Evolutionary conservation across 2,797 vertebrate species (phyloP).

Genomic region (Takifugu rubripes): DNA sequence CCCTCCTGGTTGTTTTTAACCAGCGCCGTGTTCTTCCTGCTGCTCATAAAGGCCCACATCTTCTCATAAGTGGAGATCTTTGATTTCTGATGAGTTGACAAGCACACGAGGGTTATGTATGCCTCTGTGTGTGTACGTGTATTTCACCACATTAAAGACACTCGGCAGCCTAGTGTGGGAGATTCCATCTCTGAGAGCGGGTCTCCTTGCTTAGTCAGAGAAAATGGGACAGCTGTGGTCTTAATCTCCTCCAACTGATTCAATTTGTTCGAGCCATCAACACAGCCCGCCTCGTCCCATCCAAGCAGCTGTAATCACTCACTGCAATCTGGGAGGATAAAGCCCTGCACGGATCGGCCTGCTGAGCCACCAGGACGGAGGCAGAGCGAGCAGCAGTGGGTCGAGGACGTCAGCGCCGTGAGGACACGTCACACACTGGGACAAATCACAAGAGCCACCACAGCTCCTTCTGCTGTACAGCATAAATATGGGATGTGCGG

Average conservation of each 20-base stretch:
- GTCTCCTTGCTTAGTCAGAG: constrained; percentile 45
- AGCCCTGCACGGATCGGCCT: constrained; percentile 56
- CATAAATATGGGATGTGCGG: no score
- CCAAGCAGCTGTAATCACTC: constrained; percentile 70
- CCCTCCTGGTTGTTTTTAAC: constrained; percentile 92
- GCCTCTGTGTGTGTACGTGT: background rate
- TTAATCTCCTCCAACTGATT: constrained; percentile 78
- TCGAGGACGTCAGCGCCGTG: constrained; percentile 21
- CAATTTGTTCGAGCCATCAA: constrained; percentile 72
- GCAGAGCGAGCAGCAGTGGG: constrained; percentile 27
- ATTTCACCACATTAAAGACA: constrained; percentile 8
- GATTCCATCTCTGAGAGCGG: constrained; percentile 4
- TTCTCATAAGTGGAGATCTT: constrained; percentile 98
- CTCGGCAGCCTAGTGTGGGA: no score
- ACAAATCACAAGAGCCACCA: background rate
- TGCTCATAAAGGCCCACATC: constrained; percentile 99
- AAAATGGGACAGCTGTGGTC: constrained; percentile 73
- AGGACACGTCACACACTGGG: constrained; percentile 15
- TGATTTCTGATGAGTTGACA: constrained; percentile 83
- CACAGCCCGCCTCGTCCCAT: constrained; percentile 60
- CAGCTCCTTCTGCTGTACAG: no score
- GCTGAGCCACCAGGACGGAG: constrained; percentile 53
- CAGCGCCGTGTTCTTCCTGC: constrained; percentile 89
- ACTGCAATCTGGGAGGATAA: constrained; percentile 71
- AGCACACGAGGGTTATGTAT: background rate